Conservation (phyloP, 2,113 vertebrate species). For the Mus musculus region GRCm39 chr6:127531501-127532000, state of each 20-base stretch:
- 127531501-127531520: background rate
- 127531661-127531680: background rate
- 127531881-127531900: background rate
- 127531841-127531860: background rate
- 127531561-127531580: background rate
- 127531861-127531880: background rate
- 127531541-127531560: background rate
- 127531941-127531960: background rate
- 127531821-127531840: background rate
- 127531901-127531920: background rate
- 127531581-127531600: background rate
- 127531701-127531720: background rate
- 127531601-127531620: background rate
- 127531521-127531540: conserved; percentile 19
- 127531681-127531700: background rate
- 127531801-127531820: background rate
- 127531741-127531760: background rate
- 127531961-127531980: background rate
- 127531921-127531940: background rate
- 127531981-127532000: background rate
- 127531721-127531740: background rate
- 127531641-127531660: background rate
- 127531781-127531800: background rate
- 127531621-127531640: background rate
- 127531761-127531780: background rate